phyloP scores from a whole-genome alignment of 1,140 invertebrate species.

The Megalonaias nervosa region DNA sequence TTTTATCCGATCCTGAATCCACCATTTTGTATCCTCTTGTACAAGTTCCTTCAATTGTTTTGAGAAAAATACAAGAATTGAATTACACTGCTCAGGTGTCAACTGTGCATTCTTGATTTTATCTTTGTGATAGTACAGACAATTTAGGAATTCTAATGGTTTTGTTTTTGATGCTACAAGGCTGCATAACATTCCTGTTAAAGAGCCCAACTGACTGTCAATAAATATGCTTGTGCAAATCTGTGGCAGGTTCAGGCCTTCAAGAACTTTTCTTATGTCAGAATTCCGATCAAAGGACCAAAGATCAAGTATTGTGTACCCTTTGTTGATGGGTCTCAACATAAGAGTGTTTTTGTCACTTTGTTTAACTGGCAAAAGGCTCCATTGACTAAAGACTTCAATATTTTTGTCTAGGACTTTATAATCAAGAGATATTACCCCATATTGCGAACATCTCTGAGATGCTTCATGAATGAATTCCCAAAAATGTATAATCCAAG shows the following conservation, averaged over 20 bases:
- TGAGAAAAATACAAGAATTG: constrained; percentile 6
- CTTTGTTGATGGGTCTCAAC: not conserved
- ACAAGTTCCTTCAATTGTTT: not conserved
- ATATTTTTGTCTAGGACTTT: not conserved
- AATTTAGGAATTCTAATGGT: constrained; percentile 3
- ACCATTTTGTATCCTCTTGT: not conserved
- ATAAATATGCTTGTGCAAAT: constrained; percentile 1
- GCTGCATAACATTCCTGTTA: not conserved
- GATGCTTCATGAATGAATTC: constrained; percentile 7
- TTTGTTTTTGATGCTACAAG: not conserved
- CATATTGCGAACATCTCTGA: not conserved
- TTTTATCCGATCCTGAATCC: not conserved
- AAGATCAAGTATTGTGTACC: not conserved
- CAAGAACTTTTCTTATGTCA: not conserved
- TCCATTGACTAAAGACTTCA: constrained; percentile 4
- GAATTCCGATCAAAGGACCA: not conserved
- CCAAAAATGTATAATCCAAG: constrained; percentile 6
- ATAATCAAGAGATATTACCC: not conserved
- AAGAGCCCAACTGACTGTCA: not conserved
- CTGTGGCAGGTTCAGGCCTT: not conserved
- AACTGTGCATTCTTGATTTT: not conserved
- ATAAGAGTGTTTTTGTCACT: not conserved
- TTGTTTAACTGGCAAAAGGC: constrained; percentile 2
- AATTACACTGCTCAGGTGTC: not conserved
- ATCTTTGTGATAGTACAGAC: constrained; percentile 6